phyloP scores from a whole-genome alignment of 2,888 invertebrate species.

The Coenonympha glycerion region DNA sequence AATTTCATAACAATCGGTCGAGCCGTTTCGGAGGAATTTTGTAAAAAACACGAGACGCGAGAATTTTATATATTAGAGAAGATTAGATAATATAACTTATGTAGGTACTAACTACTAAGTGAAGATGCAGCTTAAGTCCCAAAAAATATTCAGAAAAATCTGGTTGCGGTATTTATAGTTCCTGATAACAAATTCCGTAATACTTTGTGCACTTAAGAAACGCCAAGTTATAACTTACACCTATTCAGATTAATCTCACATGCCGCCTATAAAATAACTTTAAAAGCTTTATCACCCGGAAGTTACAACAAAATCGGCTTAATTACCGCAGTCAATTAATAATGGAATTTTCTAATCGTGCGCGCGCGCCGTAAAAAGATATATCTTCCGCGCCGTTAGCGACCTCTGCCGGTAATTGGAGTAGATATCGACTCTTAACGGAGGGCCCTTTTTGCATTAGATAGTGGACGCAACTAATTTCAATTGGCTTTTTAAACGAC shows the following conservation, averaged over 20 bases:
- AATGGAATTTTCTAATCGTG: slow-evolving; percentile 71
- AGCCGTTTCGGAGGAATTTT: too few species aligned
- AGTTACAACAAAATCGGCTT: slow-evolving; percentile 42
- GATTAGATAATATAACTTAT: too few species aligned
- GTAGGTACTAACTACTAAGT: too few species aligned
- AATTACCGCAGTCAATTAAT: slow-evolving; percentile 66
- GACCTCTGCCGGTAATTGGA: slow-evolving; percentile 40
- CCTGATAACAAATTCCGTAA: background rate
- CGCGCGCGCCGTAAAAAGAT: slow-evolving; percentile 64
- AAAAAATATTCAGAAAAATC: too few species aligned
- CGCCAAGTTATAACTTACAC: background rate
- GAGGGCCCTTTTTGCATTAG: slow-evolving; percentile 17
- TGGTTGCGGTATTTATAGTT: too few species aligned
- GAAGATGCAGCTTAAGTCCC: too few species aligned
- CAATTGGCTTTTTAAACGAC: too few species aligned
- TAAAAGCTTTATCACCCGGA: slow-evolving; percentile 20
- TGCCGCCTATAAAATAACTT: slow-evolving; percentile 8
- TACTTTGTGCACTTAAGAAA: background rate
- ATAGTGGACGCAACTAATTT: slow-evolving; percentile 8
- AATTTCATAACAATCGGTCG: too few species aligned
- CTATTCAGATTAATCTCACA: background rate
- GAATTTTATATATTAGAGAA: too few species aligned
- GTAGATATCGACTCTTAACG: slow-evolving; percentile 53
- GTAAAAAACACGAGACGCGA: too few species aligned
- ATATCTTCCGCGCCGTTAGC: slow-evolving; percentile 57